Evolutionary conservation across 2,797 vertebrate species (phyloP).

Genomic region (Helarctos malayanus): DNA sequence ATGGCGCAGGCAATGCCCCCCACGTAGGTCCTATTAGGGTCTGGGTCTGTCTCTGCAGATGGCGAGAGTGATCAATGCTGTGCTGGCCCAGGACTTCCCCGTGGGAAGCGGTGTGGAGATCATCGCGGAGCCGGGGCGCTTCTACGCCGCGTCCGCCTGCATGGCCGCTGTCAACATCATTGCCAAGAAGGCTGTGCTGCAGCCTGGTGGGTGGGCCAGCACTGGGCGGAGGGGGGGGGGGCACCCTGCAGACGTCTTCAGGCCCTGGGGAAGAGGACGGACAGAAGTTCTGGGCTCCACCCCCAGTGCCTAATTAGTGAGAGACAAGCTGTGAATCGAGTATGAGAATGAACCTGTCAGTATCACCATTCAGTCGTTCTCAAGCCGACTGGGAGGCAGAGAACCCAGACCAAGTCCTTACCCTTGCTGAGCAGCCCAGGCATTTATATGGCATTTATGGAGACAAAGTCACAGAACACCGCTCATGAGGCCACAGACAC

Average conservation of each 20-base stretch:
- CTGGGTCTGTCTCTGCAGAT: slow-evolving; percentile 35
- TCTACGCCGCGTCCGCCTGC: slow-evolving; percentile 28
- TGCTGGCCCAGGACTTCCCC: slow-evolving; percentile 67
- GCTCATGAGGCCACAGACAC: background rate
- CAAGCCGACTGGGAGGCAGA: background rate
- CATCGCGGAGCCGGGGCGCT: slow-evolving; percentile 60
- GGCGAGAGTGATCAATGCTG: background rate
- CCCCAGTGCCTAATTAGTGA: background rate
- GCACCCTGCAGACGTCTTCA: fast-evolving
- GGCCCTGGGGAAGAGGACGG: background rate
- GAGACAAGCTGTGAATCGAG: background rate
- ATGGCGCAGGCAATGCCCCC: too few relatives aligned
- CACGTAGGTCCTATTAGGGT: background rate
- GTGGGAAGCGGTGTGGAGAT: background rate
- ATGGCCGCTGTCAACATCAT: slow-evolving; percentile 27
- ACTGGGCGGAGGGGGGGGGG: background rate
- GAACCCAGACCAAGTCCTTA: background rate
- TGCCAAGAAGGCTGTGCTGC: slow-evolving; percentile 62
- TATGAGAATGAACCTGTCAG: background rate
- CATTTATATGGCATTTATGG: background rate
- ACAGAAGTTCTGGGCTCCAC: background rate
- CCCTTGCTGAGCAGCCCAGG: background rate
- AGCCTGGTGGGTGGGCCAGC: background rate
- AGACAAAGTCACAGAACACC: background rate
- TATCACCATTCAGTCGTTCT: background rate